Evolutionary conservation across 2,888 invertebrate species (phyloP), one percentile per base, ranked within the genome.

Genomic region (Synanthedon tipuliformis): DNA sequence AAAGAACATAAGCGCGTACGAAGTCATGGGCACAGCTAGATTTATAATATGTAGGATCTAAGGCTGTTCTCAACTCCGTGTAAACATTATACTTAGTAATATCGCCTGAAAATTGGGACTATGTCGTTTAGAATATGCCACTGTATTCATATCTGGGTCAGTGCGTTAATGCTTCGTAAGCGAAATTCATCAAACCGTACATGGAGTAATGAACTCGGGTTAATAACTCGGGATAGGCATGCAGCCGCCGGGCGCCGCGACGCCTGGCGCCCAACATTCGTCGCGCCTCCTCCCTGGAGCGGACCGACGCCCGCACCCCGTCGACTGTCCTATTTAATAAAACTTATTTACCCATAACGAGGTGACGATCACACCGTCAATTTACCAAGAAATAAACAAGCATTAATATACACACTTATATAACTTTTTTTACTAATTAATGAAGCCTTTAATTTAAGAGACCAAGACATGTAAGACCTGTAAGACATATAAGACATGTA

Each of bases 251-350:
- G 34, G 34, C 34, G 60, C 54, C 62, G 56, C 61, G 69, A 60
- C 69, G 73, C 71, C 73, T 56, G 13, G 45, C n/a, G n/a, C 18
- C 18, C 18, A 49, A 18, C 49, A 15, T 12, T 34, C 34, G 34
- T 10, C 34, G 34, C 34, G 34, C 10, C 34, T 34, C 34, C 34
- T 34, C 34, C 34, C 34, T 34, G 34, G 34, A 34, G 34, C 34
- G 34, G 34, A 3, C 34, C 49, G 16, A 16, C 67, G 63, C 65
- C 65, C 66, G 61, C 71, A 63, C 73, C 72, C 76, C 69, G 61
- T 62, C 15, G 53, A 60, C 71, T 68, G 75, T 68, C 71, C 72
- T 69, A 76, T 76, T 77, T 76, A 79, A 77, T 77, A 75, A 34
- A 34, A 69, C 76, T 73, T 76, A 75, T 78, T 75, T 77, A 73